Evolutionary conservation across 2,113 vertebrate species (phyloP).

Genomic region (Illadopsis cleaveri): DNA sequence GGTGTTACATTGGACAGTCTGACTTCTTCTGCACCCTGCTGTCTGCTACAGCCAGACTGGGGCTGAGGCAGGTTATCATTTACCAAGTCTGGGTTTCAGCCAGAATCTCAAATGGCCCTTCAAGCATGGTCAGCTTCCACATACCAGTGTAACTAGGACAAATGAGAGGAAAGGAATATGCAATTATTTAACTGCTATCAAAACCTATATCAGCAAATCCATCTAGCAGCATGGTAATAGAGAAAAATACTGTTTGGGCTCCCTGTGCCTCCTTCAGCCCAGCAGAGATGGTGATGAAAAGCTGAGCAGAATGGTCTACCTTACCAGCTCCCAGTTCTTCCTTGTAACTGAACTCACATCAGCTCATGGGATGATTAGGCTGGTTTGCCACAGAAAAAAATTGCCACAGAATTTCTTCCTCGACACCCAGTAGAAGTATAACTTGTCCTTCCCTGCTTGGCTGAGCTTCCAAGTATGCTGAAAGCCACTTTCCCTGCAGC

Average conservation of each 20-base stretch:
- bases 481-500: neutral
- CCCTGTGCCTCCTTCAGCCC: neutral
- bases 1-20: fast-evolving
- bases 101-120: neutral
- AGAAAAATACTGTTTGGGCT: neutral
- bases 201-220: neutral
- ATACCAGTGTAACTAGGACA: neutral
- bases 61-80: neutral
- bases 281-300: neutral
- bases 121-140: fast-evolving
- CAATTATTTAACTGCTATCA: neutral
- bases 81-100: neutral
- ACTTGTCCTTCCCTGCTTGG: neutral
- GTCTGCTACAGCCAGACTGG: neutral
- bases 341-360: neutral
- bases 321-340: neutral
- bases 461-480: neutral
- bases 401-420: neutral
- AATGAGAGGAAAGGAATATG: neutral
- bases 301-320: neutral
- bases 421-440: neutral
- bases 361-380: neutral
- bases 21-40: neutral
- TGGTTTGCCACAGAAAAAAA: neutral
- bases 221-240: neutral